Base-by-base conservation (phyloP, 2,797 vertebrate genomes). In the Nothura maculosa region DNA sequence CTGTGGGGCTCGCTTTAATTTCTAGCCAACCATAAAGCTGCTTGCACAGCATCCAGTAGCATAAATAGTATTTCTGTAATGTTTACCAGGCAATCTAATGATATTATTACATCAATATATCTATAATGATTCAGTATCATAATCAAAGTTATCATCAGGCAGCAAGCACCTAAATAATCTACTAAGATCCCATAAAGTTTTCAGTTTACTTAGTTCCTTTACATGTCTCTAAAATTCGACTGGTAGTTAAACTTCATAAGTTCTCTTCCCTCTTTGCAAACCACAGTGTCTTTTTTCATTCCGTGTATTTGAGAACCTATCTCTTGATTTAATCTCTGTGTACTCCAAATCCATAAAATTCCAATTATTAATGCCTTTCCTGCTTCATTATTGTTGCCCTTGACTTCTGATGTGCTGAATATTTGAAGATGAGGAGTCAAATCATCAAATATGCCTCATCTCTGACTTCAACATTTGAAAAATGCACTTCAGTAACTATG, bases 131-230 rank as follows among this genome's bases (percentile, higher is more conserved):
- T 88, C 83, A 68, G 19, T 90, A 63, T 93, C 91, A 92, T 94
- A 97, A 94, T 63, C 73, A 91, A 62, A 73, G 80, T 89, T 96
- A 94, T 95, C 64, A 12, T 78, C 87, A 92, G 58, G 40, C 50
- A 90, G 32, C 58, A 83, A 95, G 19, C 19, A 57, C 63, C 90
- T 96, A 97, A 96, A 93, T 96, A 93, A 94, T 92, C 43, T 42
- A 85, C 68, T 88, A 86, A 91, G 43, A 94, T 85, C 52, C n/a
- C 55, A 40, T 93, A 93, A 93, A 86, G n/a, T 52, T 94, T 96
- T 92, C 45, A 72, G 4, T 62, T 43, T 81, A 92, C 94, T 91
- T 90, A 80, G 47, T 93, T 91, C 27, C 72, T 97, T 48, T 62
- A 32, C 72, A 82, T 67, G 60, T 75, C 64, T 78, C 64, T 68